phyloP scores from a whole-genome alignment of 2,113 vertebrate genomes.

The Thalassoma bifasciatum region DNA sequence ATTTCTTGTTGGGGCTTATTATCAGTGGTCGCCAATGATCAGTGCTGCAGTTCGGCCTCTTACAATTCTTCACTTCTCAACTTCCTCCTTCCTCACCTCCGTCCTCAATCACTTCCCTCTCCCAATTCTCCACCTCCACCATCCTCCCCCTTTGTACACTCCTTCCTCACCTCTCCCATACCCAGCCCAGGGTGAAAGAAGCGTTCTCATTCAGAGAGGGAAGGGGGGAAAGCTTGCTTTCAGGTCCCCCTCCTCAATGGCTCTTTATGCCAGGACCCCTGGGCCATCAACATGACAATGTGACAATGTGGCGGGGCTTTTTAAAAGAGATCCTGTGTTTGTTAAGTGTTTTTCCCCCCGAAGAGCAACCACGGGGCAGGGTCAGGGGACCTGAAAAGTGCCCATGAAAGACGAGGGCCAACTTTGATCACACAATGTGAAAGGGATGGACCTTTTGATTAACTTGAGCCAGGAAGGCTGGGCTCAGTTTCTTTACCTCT shows the following conservation, averaged over 20 bases:
- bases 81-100: constrained; percentile 23
- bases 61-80: background rate
- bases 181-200: constrained; percentile 60
- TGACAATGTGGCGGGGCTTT: constrained; percentile 76
- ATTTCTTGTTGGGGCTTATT: no score
- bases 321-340: constrained; percentile 83
- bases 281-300: constrained; percentile 85
- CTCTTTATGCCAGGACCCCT: constrained; percentile 72
- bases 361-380: constrained; percentile 62
- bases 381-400: constrained; percentile 58
- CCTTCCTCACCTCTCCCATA: constrained; percentile 47
- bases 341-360: constrained; percentile 78
- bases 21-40: background rate
- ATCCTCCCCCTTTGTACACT: constrained; percentile 39
- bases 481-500: background rate
- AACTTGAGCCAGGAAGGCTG: constrained; percentile 47
- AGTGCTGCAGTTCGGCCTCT: background rate
- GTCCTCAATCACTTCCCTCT: constrained; percentile 27
- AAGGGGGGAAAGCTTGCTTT: constrained; percentile 47
- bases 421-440: constrained; percentile 75
- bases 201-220: constrained; percentile 60
- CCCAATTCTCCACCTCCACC: constrained; percentile 51
- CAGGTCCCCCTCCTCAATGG: constrained; percentile 69
- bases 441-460: constrained; percentile 69
- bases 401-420: constrained; percentile 64